Conservation (phyloP, 2,113 vertebrate species). For the Apistogramma diplotaenia region DNA sequence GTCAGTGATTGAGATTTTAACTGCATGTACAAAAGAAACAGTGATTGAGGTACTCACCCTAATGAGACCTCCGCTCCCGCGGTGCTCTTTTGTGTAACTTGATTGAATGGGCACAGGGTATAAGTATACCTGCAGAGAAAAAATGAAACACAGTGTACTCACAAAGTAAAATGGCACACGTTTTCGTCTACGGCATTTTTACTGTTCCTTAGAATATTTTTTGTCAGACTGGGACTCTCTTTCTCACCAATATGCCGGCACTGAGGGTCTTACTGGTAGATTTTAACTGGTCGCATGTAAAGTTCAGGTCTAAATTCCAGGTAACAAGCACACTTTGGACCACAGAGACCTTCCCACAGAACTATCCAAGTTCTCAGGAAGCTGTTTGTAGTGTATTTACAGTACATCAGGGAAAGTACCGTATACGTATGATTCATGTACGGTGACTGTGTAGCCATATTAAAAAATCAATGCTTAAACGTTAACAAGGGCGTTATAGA, state of each 20-base stretch:
- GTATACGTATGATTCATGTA: too few species aligned
- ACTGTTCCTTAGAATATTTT: not conserved
- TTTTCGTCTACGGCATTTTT: not conserved
- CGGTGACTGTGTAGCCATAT: too few species aligned
- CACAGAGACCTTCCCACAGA: too few species aligned
- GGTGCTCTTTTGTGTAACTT: constrained; percentile 69
- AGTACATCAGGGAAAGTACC: too few species aligned
- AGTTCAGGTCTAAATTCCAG: not conserved
- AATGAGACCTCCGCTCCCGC: constrained; percentile 69
- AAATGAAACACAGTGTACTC: constrained; percentile 2
- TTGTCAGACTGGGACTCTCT: not conserved
- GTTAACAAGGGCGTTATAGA: too few species aligned
- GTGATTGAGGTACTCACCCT: constrained; percentile 68
- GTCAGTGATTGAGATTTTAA: constrained; percentile 8
- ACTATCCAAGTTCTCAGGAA: too few species aligned
- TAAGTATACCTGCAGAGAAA: constrained; percentile 67
- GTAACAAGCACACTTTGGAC: too few species aligned
- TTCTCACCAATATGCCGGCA: not conserved
- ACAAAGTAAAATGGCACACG: not conserved
- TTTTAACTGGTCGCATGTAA: not conserved
- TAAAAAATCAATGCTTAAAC: too few species aligned
- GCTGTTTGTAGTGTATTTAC: too few species aligned
- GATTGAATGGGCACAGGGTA: constrained; percentile 73
- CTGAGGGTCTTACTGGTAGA: not conserved
- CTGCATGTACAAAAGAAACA: constrained; percentile 5